These are phyloP conservation scores for Chaenodraco wilsoni DNA, from an alignment of 2,797 vertebrate species.

Conservation along the genomic window DNA sequence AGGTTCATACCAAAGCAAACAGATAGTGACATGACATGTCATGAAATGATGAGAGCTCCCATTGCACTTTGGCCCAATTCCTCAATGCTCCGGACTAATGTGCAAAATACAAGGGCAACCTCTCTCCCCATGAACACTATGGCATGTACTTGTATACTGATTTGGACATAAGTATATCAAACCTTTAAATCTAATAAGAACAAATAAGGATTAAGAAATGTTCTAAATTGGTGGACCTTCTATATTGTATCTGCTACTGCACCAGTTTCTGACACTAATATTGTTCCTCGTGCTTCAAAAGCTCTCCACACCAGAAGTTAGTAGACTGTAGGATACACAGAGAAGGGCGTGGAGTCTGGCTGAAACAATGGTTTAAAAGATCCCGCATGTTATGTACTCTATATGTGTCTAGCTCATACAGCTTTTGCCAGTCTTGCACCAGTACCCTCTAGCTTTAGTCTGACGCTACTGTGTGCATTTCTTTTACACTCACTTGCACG, in stretches of 20 bases:
- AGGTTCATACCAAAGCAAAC: slow-evolving; percentile 70
- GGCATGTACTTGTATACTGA: neutral
- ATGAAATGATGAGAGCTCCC: slow-evolving; percentile 41
- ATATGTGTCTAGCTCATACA: slow-evolving; percentile 28
- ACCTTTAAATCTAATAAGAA: neutral
- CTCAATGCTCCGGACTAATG: slow-evolving; percentile 10
- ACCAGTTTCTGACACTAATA: slow-evolving; percentile 3
- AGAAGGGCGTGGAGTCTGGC: slow-evolving; percentile 23
- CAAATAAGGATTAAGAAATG: neutral
- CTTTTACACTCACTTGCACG: slow-evolving; percentile 69
- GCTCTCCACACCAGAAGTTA: slow-evolving; percentile 11
- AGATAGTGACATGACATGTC: slow-evolving; percentile 46
- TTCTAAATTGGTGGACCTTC: neutral
- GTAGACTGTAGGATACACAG: slow-evolving; percentile 15
- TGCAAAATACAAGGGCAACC: slow-evolving; percentile 5
- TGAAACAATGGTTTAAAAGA: slow-evolving; percentile 32
- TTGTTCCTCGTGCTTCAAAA: slow-evolving; percentile 27
- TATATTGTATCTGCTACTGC: neutral
- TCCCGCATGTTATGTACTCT: slow-evolving; percentile 26
- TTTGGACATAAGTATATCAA: neutral
- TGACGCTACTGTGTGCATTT: slow-evolving; percentile 63
- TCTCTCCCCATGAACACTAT: neutral
- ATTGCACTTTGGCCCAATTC: slow-evolving; percentile 9
- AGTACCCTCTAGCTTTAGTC: slow-evolving; percentile 58
- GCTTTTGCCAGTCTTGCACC: slow-evolving; percentile 40